Conservation (phyloP, 2,797 vertebrate genomes). For the Liparis tanakae region DNA sequence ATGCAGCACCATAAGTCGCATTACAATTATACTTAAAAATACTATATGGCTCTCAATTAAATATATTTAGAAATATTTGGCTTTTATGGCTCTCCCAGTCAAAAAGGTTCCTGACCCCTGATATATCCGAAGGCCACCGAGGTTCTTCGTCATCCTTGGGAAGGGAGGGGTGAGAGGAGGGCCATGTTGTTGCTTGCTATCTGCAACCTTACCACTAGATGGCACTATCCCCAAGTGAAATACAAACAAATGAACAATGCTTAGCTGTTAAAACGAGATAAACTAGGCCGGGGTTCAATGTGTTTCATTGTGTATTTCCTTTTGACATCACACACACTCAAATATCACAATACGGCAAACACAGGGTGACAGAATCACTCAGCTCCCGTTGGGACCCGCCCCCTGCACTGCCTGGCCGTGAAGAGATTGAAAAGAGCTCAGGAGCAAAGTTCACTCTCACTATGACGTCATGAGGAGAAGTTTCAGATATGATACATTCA, state of each 20-base stretch:
- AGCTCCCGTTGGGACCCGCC: constrained; percentile 6
- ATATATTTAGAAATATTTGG: no score
- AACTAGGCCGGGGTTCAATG: background rate
- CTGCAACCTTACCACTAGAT: no score
- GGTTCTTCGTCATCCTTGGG: no score
- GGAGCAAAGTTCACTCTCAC: constrained; percentile 35
- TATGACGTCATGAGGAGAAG: constrained; percentile 62
- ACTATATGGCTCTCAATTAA: no score
- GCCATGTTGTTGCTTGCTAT: no score
- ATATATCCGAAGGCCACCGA: no score
- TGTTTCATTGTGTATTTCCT: background rate
- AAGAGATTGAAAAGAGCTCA: constrained; percentile 42
- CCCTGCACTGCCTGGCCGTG: background rate
- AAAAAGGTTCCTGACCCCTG: no score
- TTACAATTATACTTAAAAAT: no score
- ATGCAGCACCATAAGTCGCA: no score
- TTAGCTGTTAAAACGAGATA: background rate
- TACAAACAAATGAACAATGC: background rate
- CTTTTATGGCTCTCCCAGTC: no score
- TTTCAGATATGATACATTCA: constrained; percentile 47
- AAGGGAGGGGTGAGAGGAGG: no score
- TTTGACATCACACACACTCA: constrained; percentile 2
- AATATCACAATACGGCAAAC: constrained; percentile 37
- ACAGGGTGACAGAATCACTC: constrained; percentile 29
- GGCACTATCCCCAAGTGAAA: background rate